Percentiles rank a stretch among this genome's conserved stretches.
These are phyloP conservation scores for Pomacea maculata DNA, from an alignment of 1,140 invertebrate genomes.

Conservation along the genomic window DNA sequence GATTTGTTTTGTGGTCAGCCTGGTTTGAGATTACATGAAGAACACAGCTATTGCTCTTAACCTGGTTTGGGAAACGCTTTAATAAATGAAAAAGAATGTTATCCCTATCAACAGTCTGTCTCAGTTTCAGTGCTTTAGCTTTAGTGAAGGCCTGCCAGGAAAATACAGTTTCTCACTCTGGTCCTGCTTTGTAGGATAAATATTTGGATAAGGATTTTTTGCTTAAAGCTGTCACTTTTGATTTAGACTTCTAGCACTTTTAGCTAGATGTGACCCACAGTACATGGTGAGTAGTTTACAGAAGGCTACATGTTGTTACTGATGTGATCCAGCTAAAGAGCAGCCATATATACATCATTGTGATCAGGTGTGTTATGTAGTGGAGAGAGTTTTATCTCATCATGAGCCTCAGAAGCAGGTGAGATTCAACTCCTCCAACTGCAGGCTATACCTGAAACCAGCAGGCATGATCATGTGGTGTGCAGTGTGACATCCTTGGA, in stretches of 20 bases:
- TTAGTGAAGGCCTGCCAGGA: no score
- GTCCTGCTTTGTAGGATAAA: no score
- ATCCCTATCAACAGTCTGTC: no score
- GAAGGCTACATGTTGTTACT: neutral
- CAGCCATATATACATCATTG: neutral
- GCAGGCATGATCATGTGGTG: neutral
- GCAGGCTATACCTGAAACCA: slow-evolving; percentile 64
- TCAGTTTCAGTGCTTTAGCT: no score
- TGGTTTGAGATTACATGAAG: no score
- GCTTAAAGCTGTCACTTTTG: neutral
- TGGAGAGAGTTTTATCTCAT: slow-evolving; percentile 74
- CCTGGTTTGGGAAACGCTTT: no score
- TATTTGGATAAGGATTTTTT: no score
- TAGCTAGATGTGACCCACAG: neutral
- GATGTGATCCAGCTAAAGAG: neutral
- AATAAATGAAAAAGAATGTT: no score
- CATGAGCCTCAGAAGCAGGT: slow-evolving; percentile 71
- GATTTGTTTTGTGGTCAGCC: no score
- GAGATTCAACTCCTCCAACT: slow-evolving; percentile 86
- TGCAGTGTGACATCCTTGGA: no score
- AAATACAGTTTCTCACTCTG: no score
- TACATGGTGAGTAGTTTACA: neutral
- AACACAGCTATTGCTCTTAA: no score
- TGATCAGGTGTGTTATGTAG: slow-evolving; percentile 68
- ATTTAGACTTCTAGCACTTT: neutral